Evolutionary conservation across 1,140 invertebrate species (phyloP), one percentile per base, ranked within the genome.

Genomic region (Lysiphlebus fabarum): DNA sequence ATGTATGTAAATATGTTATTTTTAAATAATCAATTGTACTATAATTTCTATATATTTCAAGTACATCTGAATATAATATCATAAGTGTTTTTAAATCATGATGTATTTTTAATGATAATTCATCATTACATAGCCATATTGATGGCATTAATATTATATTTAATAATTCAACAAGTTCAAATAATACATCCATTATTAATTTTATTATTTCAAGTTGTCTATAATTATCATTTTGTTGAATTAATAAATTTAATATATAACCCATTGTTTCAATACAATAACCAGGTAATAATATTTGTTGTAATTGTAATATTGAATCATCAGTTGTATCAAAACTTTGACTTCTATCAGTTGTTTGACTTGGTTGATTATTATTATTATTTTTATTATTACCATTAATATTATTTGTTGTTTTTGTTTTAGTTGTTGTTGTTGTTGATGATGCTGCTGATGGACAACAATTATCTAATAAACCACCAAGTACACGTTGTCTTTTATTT

Each of bases 241-340:
- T 70, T 37, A 77, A 53, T 34, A 74, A 62, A 4, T 59, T 62
- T 37, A 83, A 69, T 42, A 78, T 65, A 50, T 65, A 64, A 50
- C 70, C 72, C 7, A 83, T 64, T 33, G 74, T 77, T 37, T 77
- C 75, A n/a, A 82, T 74, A 67, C 82, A 83, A 67, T 76, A 84
- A 26, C 71, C 63, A 5, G 82, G 81, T 53, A 83, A 62, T 8
- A 75, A 68, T 62, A 82, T 73, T 69, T 83, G 82, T 61, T 79
- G 77, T 10, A 75, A 57, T 62, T 77, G 76, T 17, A 82, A 62
- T 34, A 73, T 56, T 9, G 71, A 70, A 51, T 73, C 69, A 57
- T 81, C 76, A 42, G 74, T 62, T 37, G 68, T 69, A 17, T 70
- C 66, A 6, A 70, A 33, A 49, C 65, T 70, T 12, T 65, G 67